Percentiles rank a stretch among this genome's conserved stretches.
phyloP scores from a whole-genome alignment of 2,113 vertebrate genomes.

The Stictonetta naevosa region DNA sequence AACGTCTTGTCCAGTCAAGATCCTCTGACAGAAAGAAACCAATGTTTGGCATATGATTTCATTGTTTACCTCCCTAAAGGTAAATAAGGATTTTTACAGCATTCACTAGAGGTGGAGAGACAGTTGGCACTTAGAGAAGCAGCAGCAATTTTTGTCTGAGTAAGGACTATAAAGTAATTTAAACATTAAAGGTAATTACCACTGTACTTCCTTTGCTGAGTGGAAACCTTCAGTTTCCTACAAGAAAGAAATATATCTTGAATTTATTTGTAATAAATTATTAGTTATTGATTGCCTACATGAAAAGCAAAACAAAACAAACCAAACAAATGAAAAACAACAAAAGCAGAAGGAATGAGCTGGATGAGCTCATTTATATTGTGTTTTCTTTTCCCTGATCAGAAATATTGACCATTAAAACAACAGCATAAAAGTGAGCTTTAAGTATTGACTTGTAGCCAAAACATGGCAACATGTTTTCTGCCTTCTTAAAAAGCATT shows the following conservation, averaged over 20 bases:
- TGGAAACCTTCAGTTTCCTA: background rate
- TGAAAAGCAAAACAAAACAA: background rate
- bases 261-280: background rate
- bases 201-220: background rate
- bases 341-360: background rate
- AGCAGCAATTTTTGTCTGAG: background rate
- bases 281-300: background rate
- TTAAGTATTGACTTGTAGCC: background rate
- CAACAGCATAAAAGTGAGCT: background rate
- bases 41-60: background rate
- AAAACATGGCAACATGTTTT: background rate
- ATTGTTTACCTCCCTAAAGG: background rate
- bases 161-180: background rate
- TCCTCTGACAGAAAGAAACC: background rate
- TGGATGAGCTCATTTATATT: background rate
- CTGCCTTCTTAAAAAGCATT: background rate
- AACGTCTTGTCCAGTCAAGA: background rate
- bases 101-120: background rate
- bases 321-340: background rate
- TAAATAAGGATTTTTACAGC: background rate
- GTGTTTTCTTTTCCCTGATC: background rate
- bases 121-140: background rate
- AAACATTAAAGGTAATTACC: background rate
- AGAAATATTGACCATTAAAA: background rate
- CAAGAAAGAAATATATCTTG: background rate